phyloP scores from a whole-genome alignment of 2,888 invertebrate genomes.

The Andrena haemorrhoa region DNA sequence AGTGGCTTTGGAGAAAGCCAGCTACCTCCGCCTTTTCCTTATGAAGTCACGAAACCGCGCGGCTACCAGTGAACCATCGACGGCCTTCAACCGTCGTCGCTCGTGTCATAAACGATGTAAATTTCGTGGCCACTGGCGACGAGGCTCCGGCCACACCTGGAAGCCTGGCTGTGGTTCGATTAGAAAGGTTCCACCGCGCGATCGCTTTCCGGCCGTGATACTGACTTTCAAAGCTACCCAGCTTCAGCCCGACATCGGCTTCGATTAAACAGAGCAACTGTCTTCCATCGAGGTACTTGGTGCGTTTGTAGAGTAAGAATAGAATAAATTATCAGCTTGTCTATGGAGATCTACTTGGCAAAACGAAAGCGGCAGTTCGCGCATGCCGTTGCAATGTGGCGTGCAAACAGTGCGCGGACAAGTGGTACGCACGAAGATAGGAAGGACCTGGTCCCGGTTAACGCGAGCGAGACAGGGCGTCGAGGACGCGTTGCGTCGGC shows the following conservation, averaged over 20 bases:
- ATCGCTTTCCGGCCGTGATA: neutral
- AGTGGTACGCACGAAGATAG: slow-evolving; percentile 38
- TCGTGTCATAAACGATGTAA: slow-evolving; percentile 43
- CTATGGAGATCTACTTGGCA: neutral
- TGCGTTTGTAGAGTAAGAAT: no score
- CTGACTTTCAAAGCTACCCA: neutral
- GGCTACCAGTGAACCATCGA: slow-evolving; percentile 51
- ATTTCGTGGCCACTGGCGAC: slow-evolving; percentile 16
- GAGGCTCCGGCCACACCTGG: slow-evolving; percentile 4
- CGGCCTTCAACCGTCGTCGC: slow-evolving; percentile 64
- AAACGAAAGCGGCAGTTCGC: slow-evolving; percentile 12
- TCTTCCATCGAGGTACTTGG: neutral
- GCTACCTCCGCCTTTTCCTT: slow-evolving; percentile 74
- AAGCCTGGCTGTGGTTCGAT: neutral
- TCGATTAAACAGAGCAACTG: neutral
- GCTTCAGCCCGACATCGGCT: neutral
- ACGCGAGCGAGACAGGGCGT: neutral
- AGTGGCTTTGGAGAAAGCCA: slow-evolving; percentile 83
- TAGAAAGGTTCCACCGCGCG: neutral
- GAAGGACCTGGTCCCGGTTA: slow-evolving; percentile 31
- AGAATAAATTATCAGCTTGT: neutral
- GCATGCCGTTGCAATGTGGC: neutral
- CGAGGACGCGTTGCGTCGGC: slow-evolving; percentile 67
- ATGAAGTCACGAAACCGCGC: slow-evolving; percentile 74
- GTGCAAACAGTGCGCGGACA: slow-evolving; percentile 21